Evolutionary conservation across 2,797 vertebrate genomes (phyloP).

Genomic region (Todus mexicanus): DNA sequence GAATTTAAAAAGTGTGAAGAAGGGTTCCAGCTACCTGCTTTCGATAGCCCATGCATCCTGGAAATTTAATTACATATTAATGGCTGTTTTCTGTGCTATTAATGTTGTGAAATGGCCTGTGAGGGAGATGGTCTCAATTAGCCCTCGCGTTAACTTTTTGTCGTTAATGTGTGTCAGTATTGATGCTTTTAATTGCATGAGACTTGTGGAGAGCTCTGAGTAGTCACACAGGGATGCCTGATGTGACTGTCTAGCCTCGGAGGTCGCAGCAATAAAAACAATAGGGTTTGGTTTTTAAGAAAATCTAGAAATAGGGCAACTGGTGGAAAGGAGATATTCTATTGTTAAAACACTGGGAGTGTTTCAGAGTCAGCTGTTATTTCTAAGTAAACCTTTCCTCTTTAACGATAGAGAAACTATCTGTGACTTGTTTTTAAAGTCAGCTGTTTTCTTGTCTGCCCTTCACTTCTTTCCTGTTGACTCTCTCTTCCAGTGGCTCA

Average conservation of each 20-base stretch:
- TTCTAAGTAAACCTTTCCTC: neutral
- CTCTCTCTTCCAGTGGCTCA: neutral
- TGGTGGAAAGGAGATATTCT: neutral
- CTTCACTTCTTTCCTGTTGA: neutral
- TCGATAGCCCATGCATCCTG: neutral
- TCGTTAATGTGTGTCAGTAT: conserved; percentile 26
- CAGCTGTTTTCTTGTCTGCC: neutral
- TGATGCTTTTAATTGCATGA: conserved; percentile 15
- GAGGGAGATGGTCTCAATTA: conserved; percentile 47
- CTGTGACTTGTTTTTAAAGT: neutral
- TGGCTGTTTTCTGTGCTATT: conserved; percentile 23
- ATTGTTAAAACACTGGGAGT: neutral
- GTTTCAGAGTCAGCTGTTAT: neutral
- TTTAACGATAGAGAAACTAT: neutral
- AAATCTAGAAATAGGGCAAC: neutral
- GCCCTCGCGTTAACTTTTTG: conserved; percentile 39
- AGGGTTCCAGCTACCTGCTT: conserved; percentile 7
- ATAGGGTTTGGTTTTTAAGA: neutral
- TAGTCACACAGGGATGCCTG: neutral
- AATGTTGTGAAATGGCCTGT: conserved; percentile 39
- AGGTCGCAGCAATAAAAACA: neutral
- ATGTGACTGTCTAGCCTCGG: neutral
- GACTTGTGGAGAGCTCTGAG: neutral
- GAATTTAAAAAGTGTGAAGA: conserved; percentile 38
- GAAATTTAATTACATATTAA: conserved; percentile 64